Evolutionary conservation across 2,888 invertebrate genomes (phyloP).

Genomic region (Meteorus colon): DNA sequence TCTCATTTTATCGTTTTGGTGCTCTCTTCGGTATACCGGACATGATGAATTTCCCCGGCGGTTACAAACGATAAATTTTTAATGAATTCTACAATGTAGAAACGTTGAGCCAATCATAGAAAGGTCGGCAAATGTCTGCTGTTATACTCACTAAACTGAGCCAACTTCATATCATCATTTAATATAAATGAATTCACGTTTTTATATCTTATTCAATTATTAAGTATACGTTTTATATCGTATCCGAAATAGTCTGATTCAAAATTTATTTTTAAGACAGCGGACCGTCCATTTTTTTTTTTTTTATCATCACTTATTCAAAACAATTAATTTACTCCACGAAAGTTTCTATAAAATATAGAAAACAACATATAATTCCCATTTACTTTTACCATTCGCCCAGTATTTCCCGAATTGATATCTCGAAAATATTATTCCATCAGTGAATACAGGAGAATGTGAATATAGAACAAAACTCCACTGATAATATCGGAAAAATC

Average conservation of each 20-base stretch:
- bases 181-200: conserved; percentile 31
- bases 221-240: conserved; percentile 44
- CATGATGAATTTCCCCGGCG: conserved; percentile 39
- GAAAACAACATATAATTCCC: background rate
- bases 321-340: background rate
- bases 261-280: background rate
- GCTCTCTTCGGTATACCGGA: conserved; percentile 19
- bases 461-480: background rate
- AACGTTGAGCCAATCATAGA: conserved; percentile 38
- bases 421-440: background rate
- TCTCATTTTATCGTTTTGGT: conserved; percentile 5
- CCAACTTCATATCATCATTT: conserved; percentile 45
- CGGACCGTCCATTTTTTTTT: background rate
- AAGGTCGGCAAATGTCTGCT: conserved; percentile 50
- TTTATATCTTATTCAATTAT: conserved; percentile 36
- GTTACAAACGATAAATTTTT: conserved; percentile 38
- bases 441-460: background rate
- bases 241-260: background rate
- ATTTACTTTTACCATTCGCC: background rate
- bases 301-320: background rate
- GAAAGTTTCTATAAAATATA: background rate
- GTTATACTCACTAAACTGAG: conserved; percentile 34
- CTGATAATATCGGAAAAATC: background rate
- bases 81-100: conserved; percentile 34
- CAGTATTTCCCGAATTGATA: background rate